These are phyloP conservation scores for Drosophila limbata DNA, from an alignment of 2,888 invertebrate species.

Conservation along the genomic window DNA sequence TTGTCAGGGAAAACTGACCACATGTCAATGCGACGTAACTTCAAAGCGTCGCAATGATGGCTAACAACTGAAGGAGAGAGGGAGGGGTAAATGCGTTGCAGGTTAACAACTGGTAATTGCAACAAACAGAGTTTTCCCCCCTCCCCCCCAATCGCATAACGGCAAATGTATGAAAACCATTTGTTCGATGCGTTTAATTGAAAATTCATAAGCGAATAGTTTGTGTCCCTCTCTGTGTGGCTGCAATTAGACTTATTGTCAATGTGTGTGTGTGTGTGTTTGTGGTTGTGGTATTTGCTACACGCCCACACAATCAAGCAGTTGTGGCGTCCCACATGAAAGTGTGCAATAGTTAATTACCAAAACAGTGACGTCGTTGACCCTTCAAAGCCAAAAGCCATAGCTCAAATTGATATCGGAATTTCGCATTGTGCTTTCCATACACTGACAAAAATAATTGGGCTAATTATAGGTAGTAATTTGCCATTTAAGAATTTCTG, in stretches of 20 bases:
- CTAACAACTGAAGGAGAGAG: not conserved
- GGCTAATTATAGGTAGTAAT: not conserved
- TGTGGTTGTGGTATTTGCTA: slow-evolving; percentile 3
- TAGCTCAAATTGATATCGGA: slow-evolving; percentile 18
- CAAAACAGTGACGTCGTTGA: slow-evolving; percentile 60
- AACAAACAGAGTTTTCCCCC: slow-evolving; percentile 43
- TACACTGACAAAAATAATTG: slow-evolving; percentile 33
- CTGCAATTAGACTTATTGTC: slow-evolving; percentile 36
- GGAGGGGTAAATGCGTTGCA: slow-evolving; percentile 21
- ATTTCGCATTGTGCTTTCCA: slow-evolving; percentile 32
- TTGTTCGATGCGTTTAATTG: slow-evolving; percentile 56
- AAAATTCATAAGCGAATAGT: slow-evolving; percentile 66
- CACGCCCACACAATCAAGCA: slow-evolving; percentile 44
- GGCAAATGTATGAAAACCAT: slow-evolving; percentile 46
- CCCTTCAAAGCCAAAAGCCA: slow-evolving; percentile 30
- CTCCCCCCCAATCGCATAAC: slow-evolving; percentile 56
- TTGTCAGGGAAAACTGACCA: slow-evolving; percentile 63
- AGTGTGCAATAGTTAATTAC: slow-evolving; percentile 59
- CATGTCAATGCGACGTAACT: slow-evolving; percentile 74
- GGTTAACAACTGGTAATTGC: slow-evolving; percentile 66
- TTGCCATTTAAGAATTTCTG: not conserved
- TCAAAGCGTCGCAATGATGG: slow-evolving; percentile 72
- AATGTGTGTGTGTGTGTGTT: not conserved
- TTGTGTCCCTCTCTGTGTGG: slow-evolving; percentile 13
- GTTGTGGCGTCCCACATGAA: slow-evolving; percentile 46